Evolutionary conservation across 2,888 invertebrate genomes (phyloP).

Genomic region (Aspidapion aeneum): DNA sequence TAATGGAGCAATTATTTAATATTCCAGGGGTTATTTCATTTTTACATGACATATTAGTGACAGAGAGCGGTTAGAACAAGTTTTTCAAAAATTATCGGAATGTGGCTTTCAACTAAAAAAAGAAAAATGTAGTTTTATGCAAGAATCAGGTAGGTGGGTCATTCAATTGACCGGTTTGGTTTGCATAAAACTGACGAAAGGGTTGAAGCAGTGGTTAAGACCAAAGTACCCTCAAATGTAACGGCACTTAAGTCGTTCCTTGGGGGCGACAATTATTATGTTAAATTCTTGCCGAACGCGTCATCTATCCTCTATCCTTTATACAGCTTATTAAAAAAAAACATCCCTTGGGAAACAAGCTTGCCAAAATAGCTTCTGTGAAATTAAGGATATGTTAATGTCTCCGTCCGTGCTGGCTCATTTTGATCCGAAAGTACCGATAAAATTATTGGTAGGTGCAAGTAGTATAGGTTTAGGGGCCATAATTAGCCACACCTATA

Average conservation of each 20-base stretch:
- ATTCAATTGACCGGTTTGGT: too few relatives aligned
- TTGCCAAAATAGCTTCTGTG: slow-evolving; percentile 13
- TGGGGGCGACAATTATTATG: slow-evolving; percentile 25
- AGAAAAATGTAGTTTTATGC: too few relatives aligned
- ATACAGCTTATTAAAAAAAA: slow-evolving; percentile 23
- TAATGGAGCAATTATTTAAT: too few relatives aligned
- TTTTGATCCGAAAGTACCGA: too few relatives aligned
- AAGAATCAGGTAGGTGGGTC: too few relatives aligned
- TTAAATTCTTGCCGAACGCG: slow-evolving; percentile 23
- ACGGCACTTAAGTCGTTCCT: slow-evolving; percentile 23
- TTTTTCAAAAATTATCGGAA: too few relatives aligned
- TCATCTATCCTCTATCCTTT: slow-evolving; percentile 22
- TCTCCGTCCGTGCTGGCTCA: slow-evolving; percentile 20
- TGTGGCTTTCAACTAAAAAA: too few relatives aligned
- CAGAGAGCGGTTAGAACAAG: background rate
- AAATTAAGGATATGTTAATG: slow-evolving; percentile 21
- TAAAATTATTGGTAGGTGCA: slow-evolving; percentile 11
- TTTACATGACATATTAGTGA: too few relatives aligned
- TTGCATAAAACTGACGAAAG: slow-evolving; percentile 13
- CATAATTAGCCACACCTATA: too few relatives aligned
- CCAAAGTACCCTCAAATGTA: slow-evolving; percentile 17
- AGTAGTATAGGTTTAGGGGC: background rate
- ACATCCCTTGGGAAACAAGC: slow-evolving; percentile 14
- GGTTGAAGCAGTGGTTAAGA: slow-evolving; percentile 20
- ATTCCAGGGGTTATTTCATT: too few relatives aligned